These are phyloP conservation scores for Sterrhoptilus dennistouni DNA, from an alignment of 2,113 vertebrate genomes.

Conservation along the genomic window DNA sequence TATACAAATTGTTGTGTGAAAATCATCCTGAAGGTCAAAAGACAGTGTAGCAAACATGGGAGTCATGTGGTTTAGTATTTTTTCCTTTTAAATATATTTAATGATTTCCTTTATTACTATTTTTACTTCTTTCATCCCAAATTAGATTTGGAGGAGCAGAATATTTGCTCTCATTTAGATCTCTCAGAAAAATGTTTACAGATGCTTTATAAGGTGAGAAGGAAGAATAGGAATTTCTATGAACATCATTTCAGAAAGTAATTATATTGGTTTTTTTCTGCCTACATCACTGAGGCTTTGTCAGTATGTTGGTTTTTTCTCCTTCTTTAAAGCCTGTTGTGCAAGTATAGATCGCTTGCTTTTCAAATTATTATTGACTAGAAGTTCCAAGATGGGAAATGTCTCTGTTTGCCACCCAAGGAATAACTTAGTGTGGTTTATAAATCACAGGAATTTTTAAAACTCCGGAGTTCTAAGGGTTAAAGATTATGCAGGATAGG, in stretches of 20 bases:
- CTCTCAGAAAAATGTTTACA: background rate
- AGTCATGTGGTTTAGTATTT: background rate
- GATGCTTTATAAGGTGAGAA: background rate
- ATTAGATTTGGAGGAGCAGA: background rate
- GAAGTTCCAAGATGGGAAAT: background rate
- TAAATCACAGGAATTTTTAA: background rate
- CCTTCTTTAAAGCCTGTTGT: background rate
- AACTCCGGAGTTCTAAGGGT: background rate
- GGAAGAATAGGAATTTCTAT: background rate
- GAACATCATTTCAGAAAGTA: background rate
- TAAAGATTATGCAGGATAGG: background rate
- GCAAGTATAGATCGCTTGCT: background rate
- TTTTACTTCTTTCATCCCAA: background rate
- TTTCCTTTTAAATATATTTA: background rate
- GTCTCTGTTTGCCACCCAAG: background rate
- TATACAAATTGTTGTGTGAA: background rate
- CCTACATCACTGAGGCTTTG: background rate
- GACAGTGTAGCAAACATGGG: background rate
- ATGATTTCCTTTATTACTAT: background rate
- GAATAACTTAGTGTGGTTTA: background rate
- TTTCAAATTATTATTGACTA: background rate
- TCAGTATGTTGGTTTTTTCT: background rate
- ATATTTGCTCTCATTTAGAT: background rate
- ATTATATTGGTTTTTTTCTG: background rate
- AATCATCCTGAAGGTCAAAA: background rate